Evolutionary conservation across 2,113 vertebrate genomes (phyloP), one percentile per base, ranked within the genome.

Genomic region (Microcebus ravelobensis): DNA sequence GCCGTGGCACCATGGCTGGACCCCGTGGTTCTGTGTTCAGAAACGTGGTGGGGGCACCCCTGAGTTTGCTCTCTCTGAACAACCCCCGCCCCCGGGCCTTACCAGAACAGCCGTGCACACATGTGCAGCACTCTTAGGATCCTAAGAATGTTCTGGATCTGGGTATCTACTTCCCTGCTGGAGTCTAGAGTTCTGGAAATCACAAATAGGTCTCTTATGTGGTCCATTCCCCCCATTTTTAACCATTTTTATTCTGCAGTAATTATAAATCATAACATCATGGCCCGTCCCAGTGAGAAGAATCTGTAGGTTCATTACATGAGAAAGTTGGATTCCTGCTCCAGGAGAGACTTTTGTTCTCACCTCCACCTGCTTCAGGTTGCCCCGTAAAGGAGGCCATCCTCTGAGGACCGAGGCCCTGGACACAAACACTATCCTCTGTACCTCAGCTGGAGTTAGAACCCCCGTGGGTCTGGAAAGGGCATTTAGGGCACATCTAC

Each of bases 11-110:
- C 52, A 6, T 17, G 96, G 97, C 97, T 97, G 94, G 95, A 67
- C 94, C 97, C 97, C 93, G 88, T 84, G 97, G 91, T 86, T 97
- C 96, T 57, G 94, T 82, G 94, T 96, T 95, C 83, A 97, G 93
- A 39, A 96, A 94, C 0, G 45, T 0, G 0, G 95, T 83, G 14
- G 83, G 85, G 70, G 59, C 77, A 29, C 23, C 84, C 52, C 65
- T 63, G 20, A 71, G 34, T 61, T 57, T 80, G 31, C 48, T 61
- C 39, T 77, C 77, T 39, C 17, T 82, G 29, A n/a, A 17, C 39
- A 87, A 20, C 29, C 70, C 14, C 2, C 7, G 4, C 71, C 71
- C 23, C 15, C 25, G 9, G 27, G 14, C 31, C 42, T 48, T 8
- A 27, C 27, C 39, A 45, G 71, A 76, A 6, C 39, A 42, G 70